A percentile compares a stretch with the other conserved stretches of the same genome.
Evolutionary conservation across 2,113 vertebrate genomes (phyloP).

Genomic region (Gorsachius goisagi): DNA sequence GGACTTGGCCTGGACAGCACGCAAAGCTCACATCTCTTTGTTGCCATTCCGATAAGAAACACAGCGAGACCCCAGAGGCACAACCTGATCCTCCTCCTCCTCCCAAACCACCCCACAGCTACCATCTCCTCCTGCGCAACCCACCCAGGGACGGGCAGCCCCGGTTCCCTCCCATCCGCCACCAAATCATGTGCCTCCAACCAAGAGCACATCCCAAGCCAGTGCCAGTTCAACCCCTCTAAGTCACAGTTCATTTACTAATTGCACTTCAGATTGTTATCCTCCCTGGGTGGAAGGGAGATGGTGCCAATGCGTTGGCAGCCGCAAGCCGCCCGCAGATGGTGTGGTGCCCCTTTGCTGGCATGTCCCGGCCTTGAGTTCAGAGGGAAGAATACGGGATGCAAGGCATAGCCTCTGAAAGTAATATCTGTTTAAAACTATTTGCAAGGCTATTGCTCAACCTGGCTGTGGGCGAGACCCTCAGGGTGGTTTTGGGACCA

Average conservation of each 20-base stretch:
- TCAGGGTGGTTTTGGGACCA: not conserved
- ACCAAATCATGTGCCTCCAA: fast-evolving
- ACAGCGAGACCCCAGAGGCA: not conserved
- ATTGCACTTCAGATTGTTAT: not conserved
- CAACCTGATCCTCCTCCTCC: not conserved
- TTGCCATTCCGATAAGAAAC: not conserved
- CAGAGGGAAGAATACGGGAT: not conserved
- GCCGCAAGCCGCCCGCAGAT: not conserved
- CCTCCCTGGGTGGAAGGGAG: not conserved
- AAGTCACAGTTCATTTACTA: not conserved
- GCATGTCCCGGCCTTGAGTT: fast-evolving
- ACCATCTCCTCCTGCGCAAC: not conserved
- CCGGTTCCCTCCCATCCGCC: fast-evolving
- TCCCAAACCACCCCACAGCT: not conserved
- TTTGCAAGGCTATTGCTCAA: not conserved
- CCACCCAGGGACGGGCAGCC: not conserved
- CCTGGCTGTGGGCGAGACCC: too few species aligned
- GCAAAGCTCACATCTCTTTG: not conserved
- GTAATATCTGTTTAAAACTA: not conserved
- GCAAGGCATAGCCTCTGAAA: not conserved
- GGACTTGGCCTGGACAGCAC: too few species aligned
- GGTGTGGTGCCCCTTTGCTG: not conserved
- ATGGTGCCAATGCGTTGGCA: fast-evolving
- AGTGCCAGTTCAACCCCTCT: not conserved
- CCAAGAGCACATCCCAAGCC: not conserved